Conservation (phyloP, 1,140 invertebrate species). For the Brachionus calyciflorus region DNA sequence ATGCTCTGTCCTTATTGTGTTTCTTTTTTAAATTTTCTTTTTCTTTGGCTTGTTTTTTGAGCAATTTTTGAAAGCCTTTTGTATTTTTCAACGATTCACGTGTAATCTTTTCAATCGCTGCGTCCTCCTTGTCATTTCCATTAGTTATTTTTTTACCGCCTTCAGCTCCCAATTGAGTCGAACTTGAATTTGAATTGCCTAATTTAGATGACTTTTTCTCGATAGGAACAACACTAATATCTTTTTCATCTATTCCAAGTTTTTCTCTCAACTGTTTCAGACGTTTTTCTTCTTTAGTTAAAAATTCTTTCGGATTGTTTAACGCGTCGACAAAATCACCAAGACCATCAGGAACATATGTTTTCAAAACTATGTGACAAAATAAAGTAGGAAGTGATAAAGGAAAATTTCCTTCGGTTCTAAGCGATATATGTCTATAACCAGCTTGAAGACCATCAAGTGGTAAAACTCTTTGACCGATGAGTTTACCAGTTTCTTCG, state of each 20-base stretch:
- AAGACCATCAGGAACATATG: constrained; percentile 98
- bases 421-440: constrained; percentile 91
- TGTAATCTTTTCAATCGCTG: constrained; percentile 78
- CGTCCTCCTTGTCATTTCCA: constrained; percentile 48
- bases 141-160: constrained; percentile 30
- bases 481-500: constrained; percentile 92
- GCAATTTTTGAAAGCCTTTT: constrained; percentile 88
- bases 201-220: neutral
- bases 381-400: constrained; percentile 97
- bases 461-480: constrained; percentile 94
- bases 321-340: constrained; percentile 97
- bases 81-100: constrained; percentile 82
- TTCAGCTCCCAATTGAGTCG: neutral
- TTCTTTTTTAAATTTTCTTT: constrained; percentile 73
- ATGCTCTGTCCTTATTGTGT: constrained; percentile 85
- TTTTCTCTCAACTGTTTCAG: constrained; percentile 82
- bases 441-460: constrained; percentile 92
- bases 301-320: constrained; percentile 87
- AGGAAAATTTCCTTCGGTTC: constrained; percentile 97
- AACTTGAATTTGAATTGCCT: neutral
- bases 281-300: constrained; percentile 83
- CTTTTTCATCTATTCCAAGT: constrained; percentile 83
- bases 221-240: constrained; percentile 59
- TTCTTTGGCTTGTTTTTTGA: constrained; percentile 76
- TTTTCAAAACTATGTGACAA: constrained; percentile 97